Percentiles rank a stretch among this genome's conserved stretches.
These are phyloP conservation scores for Mamestra brassicae DNA, from an alignment of 2,888 invertebrate genomes.

Conservation along the genomic window DNA sequence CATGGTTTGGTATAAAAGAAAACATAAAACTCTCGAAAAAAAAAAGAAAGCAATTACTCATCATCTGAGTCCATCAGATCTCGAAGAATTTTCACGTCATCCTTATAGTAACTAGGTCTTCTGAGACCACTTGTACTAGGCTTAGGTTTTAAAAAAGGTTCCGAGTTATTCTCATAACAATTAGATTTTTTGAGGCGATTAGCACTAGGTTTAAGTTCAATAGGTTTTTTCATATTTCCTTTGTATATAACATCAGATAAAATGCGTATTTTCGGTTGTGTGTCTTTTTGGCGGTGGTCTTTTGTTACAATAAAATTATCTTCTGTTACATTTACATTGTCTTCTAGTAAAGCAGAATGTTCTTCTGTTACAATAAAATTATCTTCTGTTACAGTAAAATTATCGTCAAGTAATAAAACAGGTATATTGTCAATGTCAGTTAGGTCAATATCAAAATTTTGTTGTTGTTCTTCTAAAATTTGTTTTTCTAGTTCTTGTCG, in stretches of 20 bases:
- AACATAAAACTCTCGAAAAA: background rate
- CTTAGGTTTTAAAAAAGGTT: slow-evolving; percentile 29
- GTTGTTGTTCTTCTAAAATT: slow-evolving; percentile 9
- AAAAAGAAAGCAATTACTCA: slow-evolving; percentile 28
- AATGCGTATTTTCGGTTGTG: slow-evolving; percentile 32
- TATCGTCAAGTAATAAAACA: no score
- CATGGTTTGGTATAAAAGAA: background rate
- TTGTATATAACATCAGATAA: slow-evolving; percentile 33
- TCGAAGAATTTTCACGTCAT: slow-evolving; percentile 38
- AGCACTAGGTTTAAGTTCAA: slow-evolving; percentile 37
- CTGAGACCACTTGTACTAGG: slow-evolving; percentile 33
- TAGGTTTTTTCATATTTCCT: slow-evolving; percentile 31
- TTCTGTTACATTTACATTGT: background rate
- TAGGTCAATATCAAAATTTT: background rate
- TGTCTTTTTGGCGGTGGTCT: slow-evolving; percentile 5
- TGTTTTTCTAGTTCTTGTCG: slow-evolving; percentile 1
- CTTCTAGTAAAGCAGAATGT: background rate
- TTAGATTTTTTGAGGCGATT: slow-evolving; percentile 25
- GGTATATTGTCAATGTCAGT: no score
- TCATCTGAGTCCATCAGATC: slow-evolving; percentile 33
- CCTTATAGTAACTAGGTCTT: slow-evolving; percentile 39
- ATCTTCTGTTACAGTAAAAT: slow-evolving; percentile 2
- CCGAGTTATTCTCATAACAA: slow-evolving; percentile 28
- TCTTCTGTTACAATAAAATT: slow-evolving; percentile 2
- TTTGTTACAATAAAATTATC: background rate